Evolutionary conservation across 2,888 invertebrate species (phyloP), one percentile per base, ranked within the genome.

Genomic region (Parthenolecanium corni): DNA sequence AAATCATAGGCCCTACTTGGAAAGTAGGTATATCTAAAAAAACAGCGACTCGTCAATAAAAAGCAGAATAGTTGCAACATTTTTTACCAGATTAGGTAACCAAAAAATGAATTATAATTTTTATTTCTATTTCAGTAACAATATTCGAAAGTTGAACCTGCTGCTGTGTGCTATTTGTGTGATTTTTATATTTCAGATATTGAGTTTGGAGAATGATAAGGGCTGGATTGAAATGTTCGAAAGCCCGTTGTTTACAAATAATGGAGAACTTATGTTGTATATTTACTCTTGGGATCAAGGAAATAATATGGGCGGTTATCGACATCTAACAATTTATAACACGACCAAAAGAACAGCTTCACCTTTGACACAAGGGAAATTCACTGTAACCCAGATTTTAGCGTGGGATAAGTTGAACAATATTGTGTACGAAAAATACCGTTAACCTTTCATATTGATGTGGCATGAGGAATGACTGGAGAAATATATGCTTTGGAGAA

Each of bases 311-410:
- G 66, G 62, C 18, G 18, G 36, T 23, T 64, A 65, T 21, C 58
- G 24, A 16, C 66, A 66, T 14, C 16, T 66, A 2, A 62, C 52
- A 16, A 6, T 63, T 3, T 64, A 64, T 18, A 44, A 65, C 42
- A 3, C 25, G n/a, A 56, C 65, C 11, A 52, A 52, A 9, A 40
- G 62, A 9, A 44, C 49, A 18, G 47, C 25, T 3, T 16, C 20
- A 20, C 62, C 78, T 0, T 69, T 85, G 44, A 85, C 85, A 11
- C 76, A 73, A 51, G 85, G 85, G 24, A 77, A 77, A 68, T 84
- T 78, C 70, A 81, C 86, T 18, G 89, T 91, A 14, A 79, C 81
- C 2, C 82, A 85, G 65, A 83, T 91, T 62, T 70, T 88, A 20
- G 76, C 79, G 5, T 90, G 89, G 89, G 84, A 86, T 67, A 73